These are phyloP conservation scores for Puma concolor DNA, from an alignment of 2,113 vertebrate genomes.

Conservation along the genomic window DNA sequence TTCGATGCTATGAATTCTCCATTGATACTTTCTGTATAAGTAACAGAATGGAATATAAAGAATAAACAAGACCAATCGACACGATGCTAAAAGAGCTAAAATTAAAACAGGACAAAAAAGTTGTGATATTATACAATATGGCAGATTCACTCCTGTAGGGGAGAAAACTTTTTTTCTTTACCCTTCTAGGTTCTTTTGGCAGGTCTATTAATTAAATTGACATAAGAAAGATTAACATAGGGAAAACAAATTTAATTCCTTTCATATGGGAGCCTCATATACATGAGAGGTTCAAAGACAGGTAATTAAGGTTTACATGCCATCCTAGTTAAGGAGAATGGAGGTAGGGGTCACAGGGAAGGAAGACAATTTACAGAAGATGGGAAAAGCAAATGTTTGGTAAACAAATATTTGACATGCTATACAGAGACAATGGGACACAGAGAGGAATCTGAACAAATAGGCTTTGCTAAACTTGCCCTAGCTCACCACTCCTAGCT, in stretches of 20 bases:
- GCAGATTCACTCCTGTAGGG: not conserved
- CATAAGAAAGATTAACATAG: not conserved
- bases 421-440: not conserved
- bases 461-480: not conserved
- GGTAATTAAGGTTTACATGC: not conserved
- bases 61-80: not conserved
- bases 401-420: not conserved
- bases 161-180: not conserved
- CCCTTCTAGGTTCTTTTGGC: not conserved
- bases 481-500: not conserved
- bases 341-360: not conserved
- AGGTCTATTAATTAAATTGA: not conserved
- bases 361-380: not conserved
- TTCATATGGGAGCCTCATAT: not conserved
- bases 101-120: not conserved
- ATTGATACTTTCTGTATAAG: not conserved
- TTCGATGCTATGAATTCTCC: not conserved
- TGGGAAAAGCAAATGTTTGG: not conserved
- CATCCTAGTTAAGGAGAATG: not conserved
- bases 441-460: not conserved
- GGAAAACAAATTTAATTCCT: not conserved
- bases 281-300: not conserved
- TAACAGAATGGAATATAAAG: conserved; percentile 7
- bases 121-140: not conserved
- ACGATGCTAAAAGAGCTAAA: not conserved